phyloP scores from a whole-genome alignment of 2,797 vertebrate genomes.

The Gymnopithys bicolor region DNA sequence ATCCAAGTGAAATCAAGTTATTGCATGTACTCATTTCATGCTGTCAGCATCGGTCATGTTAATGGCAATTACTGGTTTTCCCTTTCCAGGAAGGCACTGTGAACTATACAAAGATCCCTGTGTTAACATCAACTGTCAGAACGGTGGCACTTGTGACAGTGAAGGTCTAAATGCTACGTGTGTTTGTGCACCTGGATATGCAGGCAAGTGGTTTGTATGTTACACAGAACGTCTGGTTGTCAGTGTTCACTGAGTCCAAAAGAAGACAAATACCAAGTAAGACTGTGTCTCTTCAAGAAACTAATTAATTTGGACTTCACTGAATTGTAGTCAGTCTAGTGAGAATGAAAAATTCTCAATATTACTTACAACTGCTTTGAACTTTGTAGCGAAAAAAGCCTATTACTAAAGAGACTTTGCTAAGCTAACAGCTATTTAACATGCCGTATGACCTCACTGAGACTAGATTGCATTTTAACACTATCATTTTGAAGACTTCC shows the following conservation, averaged over 20 bases:
- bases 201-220: constrained; percentile 78
- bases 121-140: constrained; percentile 89
- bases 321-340: neutral
- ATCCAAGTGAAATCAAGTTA: neutral
- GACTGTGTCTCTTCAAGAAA: constrained; percentile 4
- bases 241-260: neutral
- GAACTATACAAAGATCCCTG: constrained; percentile 95
- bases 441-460: neutral
- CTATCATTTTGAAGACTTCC: neutral
- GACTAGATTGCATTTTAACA: neutral
- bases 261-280: neutral
- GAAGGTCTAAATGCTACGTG: constrained; percentile 88
- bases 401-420: neutral
- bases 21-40: neutral
- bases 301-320: neutral
- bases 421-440: neutral
- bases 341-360: neutral
- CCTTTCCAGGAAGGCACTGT: constrained; percentile 88
- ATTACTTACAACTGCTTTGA: constrained; percentile 23
- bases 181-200: constrained; percentile 87
- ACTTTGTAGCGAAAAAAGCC: neutral
- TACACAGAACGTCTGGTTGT: neutral
- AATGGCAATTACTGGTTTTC: neutral
- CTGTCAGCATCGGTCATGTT: neutral
- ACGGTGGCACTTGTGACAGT: constrained; percentile 90